Evolutionary conservation across 2,888 invertebrate genomes (phyloP), one percentile per base, ranked within the genome.

Genomic region (Tenthredo distinguenda): DNA sequence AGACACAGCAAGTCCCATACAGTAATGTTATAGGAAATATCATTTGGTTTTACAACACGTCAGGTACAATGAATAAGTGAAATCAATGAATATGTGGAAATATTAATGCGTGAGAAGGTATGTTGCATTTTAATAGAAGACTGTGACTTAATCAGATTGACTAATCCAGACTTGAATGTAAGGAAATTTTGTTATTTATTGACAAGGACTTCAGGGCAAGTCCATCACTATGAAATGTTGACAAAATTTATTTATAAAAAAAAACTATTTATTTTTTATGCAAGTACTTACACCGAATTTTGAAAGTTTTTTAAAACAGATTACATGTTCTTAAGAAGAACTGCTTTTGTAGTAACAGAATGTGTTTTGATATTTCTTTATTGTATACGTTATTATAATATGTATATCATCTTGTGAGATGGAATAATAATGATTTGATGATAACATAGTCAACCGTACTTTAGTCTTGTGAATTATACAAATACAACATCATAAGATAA

Each of bases 1-100:
- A 86, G 85, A 71, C 87, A 87, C 84, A 88, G 84, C 86, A 87
- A 86, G 37, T 88, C 89, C 37, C 87, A 88, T 79, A 88, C 87
- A 81, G 34, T 62, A 50, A 81, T 65, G 65, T 31, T 65, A 81
- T 81, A 81, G 26, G 26, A 34, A 37, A 62, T 81, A 62, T n/a
- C 37, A 62, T 40, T 34, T 18, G 50, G 50, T 26, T 50, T 18
- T 55, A 10, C 7, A 55, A 55, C 34, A 34, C 2, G 34, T 62
- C 40, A 12, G 40, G 15, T 40, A 81, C 65, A 62, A 34, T 62
- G 81, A 81, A 62, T 26, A 81, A n/a, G 21, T 81, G 21, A 81
- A 81, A 81, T 58, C 65, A 40, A 31, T 40, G 62, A 62, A 77
- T 77, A 77, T 18, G 40, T 37, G 58, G 18, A 21, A 65, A 62